Base-by-base conservation (phyloP, 2,888 invertebrate genomes). In the Monoplex corrugatus region DNA sequence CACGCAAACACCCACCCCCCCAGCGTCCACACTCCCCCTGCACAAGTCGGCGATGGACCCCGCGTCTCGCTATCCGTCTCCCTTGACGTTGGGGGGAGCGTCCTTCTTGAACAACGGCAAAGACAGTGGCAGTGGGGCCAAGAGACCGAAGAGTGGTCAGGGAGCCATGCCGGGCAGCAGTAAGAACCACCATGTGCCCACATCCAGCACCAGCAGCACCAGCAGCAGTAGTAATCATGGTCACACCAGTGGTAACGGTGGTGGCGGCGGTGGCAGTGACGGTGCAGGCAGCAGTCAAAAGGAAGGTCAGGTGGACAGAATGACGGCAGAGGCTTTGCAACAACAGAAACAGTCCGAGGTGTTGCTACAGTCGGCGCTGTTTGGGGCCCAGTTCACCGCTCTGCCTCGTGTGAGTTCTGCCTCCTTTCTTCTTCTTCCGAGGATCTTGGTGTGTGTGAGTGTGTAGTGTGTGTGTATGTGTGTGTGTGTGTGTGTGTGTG, bases 351-450 rank as follows among this genome's bases (percentile, higher is more conserved):
- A 57, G 32, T 63, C 82, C 0, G 83, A 88, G 8, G 88, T 88
- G n/a, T 43, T 88, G 68, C 78, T 87, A 28, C 88, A 88, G 63
- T 91, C 91, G 23, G 91, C 91, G 6, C 80, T 91, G 82, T 91
- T 91, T 90, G 91, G 91, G 19, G 50, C 91, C 50, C 91, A 91
- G 89, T 91, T 91, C 83, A 91, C 91, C 38, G 91, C 91, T 35
- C 63, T 91, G 78, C 91, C 91, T 28, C 83, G 91, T 80, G 91
- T 91, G 68, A 91, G 91, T 82, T 78, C 10, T 32, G 40, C 8
- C 32, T 32, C n/a, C n/a, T n/a, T 68, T 0, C 28, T 13, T 68
- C 28, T 68, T n/a, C n/a, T n/a, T n/a, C n/a, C n/a, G n/a, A n/a
- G n/a, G n/a, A n/a, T n/a, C n/a, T n/a, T n/a, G n/a, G 68, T 68